A percentile compares a stretch with the other conserved stretches of the same genome.
Conservation (phyloP, 2,113 vertebrate genomes). For the Brachyistius frenatus region DNA sequence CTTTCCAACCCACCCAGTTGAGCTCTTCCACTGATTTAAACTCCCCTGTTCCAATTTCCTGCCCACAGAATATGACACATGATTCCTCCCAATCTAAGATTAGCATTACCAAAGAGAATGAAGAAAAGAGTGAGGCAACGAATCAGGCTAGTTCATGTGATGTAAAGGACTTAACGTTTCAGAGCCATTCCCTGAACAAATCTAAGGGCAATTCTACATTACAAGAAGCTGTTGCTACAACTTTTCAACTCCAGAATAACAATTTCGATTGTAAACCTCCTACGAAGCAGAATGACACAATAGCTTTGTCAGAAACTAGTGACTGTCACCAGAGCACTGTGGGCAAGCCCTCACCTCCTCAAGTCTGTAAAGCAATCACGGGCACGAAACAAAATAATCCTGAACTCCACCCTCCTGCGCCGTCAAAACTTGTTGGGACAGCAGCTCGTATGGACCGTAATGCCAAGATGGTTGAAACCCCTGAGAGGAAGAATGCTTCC, state of each 20-base stretch:
- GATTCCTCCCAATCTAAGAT: constrained; percentile 17
- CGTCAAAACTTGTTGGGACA: not conserved
- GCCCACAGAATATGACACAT: constrained; percentile 28
- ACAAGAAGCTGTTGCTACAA: not conserved
- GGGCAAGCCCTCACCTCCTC: not conserved
- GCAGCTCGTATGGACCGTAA: not conserved
- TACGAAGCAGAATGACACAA: constrained; percentile 36
- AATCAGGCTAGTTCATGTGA: not conserved
- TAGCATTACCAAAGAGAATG: not conserved
- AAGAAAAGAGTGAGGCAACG: not conserved
- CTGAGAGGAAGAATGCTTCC: not conserved
- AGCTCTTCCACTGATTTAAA: not conserved
- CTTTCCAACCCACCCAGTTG: not conserved
- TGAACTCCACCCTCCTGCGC: not conserved
- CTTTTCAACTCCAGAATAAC: constrained; percentile 21
- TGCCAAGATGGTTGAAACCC: not conserved
- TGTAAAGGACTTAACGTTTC: constrained; percentile 27
- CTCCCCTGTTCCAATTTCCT: not conserved
- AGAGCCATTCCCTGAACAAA: constrained; percentile 24
- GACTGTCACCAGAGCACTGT: not conserved
- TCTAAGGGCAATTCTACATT: not conserved
- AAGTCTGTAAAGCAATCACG: constrained; percentile 1
- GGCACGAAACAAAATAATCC: not conserved
- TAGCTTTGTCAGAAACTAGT: constrained; percentile 42
- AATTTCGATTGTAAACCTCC: constrained; percentile 46